Conservation (phyloP, 2,797 vertebrate species). For the Sebastes itinus region DNA sequence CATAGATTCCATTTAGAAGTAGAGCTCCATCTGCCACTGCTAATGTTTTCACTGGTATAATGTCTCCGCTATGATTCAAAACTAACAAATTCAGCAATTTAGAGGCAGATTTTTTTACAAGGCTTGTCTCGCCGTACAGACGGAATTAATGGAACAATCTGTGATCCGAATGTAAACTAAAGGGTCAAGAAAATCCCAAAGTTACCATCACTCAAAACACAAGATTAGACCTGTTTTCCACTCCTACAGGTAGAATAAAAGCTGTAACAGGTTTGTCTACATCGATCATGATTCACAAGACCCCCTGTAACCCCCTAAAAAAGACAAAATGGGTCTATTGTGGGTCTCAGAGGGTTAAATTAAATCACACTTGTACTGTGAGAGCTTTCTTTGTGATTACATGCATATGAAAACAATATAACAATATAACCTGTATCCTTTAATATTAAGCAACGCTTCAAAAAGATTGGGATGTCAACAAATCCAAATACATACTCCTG, state of each 20-base stretch:
- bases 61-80: background rate
- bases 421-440: background rate
- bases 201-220: background rate
- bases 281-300: background rate
- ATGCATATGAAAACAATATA: background rate
- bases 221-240: background rate
- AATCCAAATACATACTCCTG: conserved; percentile 2
- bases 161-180: background rate
- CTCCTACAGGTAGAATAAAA: background rate
- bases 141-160: background rate
- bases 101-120: background rate
- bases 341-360: too few relatives aligned
- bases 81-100: background rate
- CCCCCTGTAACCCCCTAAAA: too few relatives aligned
- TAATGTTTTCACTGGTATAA: background rate
- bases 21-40: conserved; percentile 18
- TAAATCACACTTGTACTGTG: too few relatives aligned
- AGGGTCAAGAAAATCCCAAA: background rate
- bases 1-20: background rate
- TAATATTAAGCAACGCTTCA: background rate
- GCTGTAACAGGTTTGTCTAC: background rate
- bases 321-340: too few relatives aligned
- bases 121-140: background rate
- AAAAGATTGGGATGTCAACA: background rate
- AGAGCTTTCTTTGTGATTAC: too few relatives aligned